A percentile compares a stretch with the other conserved stretches of the same genome.
phyloP scores from a whole-genome alignment of 2,113 vertebrate species.

The Syngnathoides biaculeatus region DNA sequence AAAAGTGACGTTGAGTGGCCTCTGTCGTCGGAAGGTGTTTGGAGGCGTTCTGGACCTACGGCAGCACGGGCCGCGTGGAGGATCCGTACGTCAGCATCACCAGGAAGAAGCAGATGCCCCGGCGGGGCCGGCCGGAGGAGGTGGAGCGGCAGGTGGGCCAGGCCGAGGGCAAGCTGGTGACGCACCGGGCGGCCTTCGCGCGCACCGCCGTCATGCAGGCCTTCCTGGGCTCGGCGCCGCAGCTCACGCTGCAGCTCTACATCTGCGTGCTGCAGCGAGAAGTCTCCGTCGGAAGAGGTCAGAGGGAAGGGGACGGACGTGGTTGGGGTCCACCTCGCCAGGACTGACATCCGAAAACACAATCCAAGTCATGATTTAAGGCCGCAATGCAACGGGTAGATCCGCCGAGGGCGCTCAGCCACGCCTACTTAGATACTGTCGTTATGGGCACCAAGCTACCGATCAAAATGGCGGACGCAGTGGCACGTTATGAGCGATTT shows the following conservation, averaged over 20 bases:
- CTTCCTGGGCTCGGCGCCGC: slow-evolving; percentile 94
- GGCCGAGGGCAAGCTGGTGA: slow-evolving; percentile 89
- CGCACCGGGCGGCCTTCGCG: slow-evolving; percentile 90
- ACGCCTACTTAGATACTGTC: too few species aligned
- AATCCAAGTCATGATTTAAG: too few species aligned
- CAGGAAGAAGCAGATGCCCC: slow-evolving; percentile 89
- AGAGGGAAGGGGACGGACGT: slow-evolving; percentile 23
- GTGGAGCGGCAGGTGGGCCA: slow-evolving; percentile 93
- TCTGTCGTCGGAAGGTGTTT: slow-evolving; percentile 78
- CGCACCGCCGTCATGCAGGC: slow-evolving; percentile 95
- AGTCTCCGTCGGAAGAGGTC: slow-evolving; percentile 84
- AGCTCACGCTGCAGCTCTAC: slow-evolving; percentile 95
- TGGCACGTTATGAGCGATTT: too few species aligned
- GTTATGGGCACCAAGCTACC: too few species aligned
- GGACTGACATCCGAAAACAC: too few species aligned
- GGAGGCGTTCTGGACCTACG: slow-evolving; percentile 92
- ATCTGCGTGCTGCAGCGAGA: slow-evolving; percentile 83
- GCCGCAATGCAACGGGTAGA: too few species aligned
- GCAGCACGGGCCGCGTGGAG: slow-evolving; percentile 79
- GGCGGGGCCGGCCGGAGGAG: slow-evolving; percentile 84
- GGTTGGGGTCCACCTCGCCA: not conserved
- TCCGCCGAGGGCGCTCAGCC: too few species aligned
- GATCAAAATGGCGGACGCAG: too few species aligned
- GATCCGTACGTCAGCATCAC: slow-evolving; percentile 98
- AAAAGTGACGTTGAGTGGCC: not conserved